Evolutionary conservation across 2,113 vertebrate species (phyloP).

Genomic region (Macquaria ambigua): DNA sequence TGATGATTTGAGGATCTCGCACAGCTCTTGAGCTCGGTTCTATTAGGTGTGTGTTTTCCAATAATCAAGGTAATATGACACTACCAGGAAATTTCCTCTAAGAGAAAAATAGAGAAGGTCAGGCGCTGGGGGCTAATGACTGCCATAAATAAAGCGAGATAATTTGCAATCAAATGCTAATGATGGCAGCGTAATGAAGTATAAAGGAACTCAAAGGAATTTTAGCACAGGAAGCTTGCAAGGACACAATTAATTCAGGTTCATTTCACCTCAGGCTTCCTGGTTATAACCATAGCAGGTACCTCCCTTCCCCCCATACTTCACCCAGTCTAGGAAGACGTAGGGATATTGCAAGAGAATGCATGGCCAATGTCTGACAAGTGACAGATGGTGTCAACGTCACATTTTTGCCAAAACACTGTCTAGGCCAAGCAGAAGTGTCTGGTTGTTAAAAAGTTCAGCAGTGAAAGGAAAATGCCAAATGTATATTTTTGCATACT

Average conservation of each 20-base stretch:
- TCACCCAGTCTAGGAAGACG: neutral
- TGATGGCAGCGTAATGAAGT: slow-evolving; percentile 38
- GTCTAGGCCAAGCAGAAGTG: neutral
- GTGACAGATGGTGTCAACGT: neutral
- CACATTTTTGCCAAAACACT: neutral
- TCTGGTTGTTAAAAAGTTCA: neutral
- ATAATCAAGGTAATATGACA: neutral
- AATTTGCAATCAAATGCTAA: slow-evolving; percentile 45
- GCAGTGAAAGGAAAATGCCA: neutral
- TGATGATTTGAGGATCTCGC: neutral
- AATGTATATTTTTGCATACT: neutral
- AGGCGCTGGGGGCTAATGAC: neutral
- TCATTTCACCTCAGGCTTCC: slow-evolving; percentile 1
- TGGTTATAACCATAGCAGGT: neutral
- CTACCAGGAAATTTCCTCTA: neutral
- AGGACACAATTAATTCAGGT: slow-evolving; percentile 6
- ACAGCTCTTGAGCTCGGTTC: neutral
- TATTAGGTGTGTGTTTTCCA: slow-evolving; percentile 4
- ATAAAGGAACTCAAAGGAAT: neutral
- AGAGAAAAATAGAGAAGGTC: slow-evolving; percentile 15
- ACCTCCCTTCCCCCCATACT: neutral
- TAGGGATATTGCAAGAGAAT: neutral
- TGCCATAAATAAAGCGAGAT: slow-evolving; percentile 10
- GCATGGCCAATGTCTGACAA: slow-evolving; percentile 2
- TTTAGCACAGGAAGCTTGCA: neutral